A percentile compares a stretch with the other conserved stretches of the same genome.
Conservation (phyloP, 2,888 invertebrate genomes). For the Aethes cnicana region DNA sequence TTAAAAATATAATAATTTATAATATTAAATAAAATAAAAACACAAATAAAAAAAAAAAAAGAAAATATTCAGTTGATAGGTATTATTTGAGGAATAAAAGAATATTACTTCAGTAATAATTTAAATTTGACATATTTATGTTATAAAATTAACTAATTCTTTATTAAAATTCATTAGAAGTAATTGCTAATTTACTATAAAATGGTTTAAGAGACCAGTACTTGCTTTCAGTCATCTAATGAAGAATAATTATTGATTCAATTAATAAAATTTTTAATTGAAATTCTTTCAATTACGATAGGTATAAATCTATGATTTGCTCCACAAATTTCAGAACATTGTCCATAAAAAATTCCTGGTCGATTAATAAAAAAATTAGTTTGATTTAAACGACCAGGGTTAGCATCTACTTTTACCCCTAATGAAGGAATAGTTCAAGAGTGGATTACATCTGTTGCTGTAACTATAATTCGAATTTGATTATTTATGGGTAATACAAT, state of each 20-base stretch:
- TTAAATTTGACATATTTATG: conserved; percentile 88
- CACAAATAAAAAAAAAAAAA: no score
- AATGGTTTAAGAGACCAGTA: conserved; percentile 87
- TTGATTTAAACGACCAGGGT: conserved; percentile 86
- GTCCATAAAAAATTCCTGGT: conserved; percentile 86
- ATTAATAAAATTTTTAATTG: conserved; percentile 79
- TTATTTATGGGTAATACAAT: no score
- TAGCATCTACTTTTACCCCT: conserved; percentile 85
- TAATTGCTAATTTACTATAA: conserved; percentile 84
- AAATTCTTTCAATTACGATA: conserved; percentile 84
- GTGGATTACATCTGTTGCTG: conserved; percentile 85
- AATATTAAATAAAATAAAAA: no score
- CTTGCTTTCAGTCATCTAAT: conserved; percentile 87
- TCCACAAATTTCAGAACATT: conserved; percentile 92
- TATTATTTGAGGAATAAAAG: conserved; percentile 87
- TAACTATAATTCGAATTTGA: no score
- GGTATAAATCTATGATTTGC: conserved; percentile 91
- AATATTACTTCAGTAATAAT: conserved; percentile 82
- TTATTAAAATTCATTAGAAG: conserved; percentile 83
- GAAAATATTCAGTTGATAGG: no score
- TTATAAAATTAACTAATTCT: conserved; percentile 85
- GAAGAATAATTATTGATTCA: conserved; percentile 80
- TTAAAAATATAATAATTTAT: no score
- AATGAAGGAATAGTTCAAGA: conserved; percentile 84
- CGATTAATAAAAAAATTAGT: conserved; percentile 83